A percentile compares a stretch with the other conserved stretches of the same genome.
phyloP scores from a whole-genome alignment of 2,797 vertebrate genomes.

The Notolabrus celidotus region DNA sequence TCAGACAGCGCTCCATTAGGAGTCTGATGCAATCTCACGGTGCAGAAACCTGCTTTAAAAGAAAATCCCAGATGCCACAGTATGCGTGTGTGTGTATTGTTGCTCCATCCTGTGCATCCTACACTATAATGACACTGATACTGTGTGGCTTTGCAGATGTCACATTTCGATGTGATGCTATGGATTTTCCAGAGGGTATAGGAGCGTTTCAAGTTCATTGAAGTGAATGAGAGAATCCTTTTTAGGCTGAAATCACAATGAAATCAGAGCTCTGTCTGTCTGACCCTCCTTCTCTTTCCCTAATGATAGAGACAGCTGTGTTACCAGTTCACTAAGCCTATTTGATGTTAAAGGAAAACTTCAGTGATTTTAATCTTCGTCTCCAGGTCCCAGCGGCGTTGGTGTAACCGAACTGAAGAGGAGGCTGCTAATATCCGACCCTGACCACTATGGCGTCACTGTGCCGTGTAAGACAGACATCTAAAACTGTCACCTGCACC shows the following conservation, averaged over 20 bases:
- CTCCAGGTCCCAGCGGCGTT: constrained; percentile 81
- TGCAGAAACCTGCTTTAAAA: constrained; percentile 50
- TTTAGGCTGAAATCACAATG: constrained; percentile 67
- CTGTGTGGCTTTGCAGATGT: constrained; percentile 67
- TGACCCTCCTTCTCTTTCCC: constrained; percentile 48
- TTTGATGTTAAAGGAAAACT: constrained; percentile 67
- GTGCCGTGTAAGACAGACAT: constrained; percentile 76
- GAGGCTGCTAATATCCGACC: constrained; percentile 83
- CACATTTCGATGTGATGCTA: constrained; percentile 61
- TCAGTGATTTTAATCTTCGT: constrained; percentile 58
- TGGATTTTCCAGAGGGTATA: constrained; percentile 72
- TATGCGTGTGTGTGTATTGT: constrained; percentile 20
- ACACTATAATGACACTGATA: constrained; percentile 68
- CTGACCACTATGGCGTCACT: constrained; percentile 75
- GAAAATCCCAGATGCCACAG: constrained; percentile 73
- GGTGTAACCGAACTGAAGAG: constrained; percentile 83
- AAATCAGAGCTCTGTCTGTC: constrained; percentile 76
- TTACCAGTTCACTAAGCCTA: constrained; percentile 51
- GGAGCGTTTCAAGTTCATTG: constrained; percentile 19
- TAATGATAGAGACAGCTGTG: constrained; percentile 79
- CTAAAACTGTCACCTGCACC: constrained; percentile 7
- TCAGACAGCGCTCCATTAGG: constrained; percentile 66
- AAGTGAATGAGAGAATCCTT: constrained; percentile 40
- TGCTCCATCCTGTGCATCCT: constrained; percentile 67
- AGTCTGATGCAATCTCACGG: constrained; percentile 72